These are phyloP conservation scores for Diarsia dahlii DNA, from an alignment of 2,888 invertebrate species.

Conservation along the genomic window DNA sequence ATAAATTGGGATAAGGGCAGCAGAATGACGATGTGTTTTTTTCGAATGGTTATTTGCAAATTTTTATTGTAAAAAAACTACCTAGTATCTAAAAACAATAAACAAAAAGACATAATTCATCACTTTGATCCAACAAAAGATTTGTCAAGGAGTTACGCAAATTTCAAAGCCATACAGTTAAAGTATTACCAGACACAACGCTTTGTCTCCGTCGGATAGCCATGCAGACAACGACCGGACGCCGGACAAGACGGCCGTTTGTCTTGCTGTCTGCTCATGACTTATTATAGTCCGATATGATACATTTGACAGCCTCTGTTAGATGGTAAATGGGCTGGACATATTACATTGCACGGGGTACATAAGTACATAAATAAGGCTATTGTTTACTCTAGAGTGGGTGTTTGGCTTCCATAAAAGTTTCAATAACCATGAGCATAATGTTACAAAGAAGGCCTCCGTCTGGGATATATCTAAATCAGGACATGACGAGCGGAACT, in stretches of 20 bases:
- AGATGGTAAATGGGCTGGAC: constrained; percentile 23
- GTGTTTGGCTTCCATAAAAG: too few species aligned
- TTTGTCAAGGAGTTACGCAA: constrained; percentile 36
- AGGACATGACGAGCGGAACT: too few species aligned
- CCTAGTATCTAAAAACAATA: neutral
- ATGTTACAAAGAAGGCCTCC: too few species aligned
- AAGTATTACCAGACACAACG: constrained; percentile 62
- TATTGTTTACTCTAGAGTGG: too few species aligned
- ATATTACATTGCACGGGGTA: constrained; percentile 4
- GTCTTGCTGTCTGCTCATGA: constrained; percentile 64
- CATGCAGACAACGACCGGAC: constrained; percentile 50
- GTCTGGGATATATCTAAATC: too few species aligned
- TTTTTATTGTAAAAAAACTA: too few species aligned
- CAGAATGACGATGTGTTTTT: too few species aligned
- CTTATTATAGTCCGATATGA: constrained; percentile 58
- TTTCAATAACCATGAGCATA: too few species aligned
- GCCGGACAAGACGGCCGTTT: constrained; percentile 57
- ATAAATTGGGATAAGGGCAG: too few species aligned
- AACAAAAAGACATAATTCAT: constrained; percentile 39
- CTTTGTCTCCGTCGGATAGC: constrained; percentile 65
- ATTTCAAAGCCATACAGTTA: constrained; percentile 64
- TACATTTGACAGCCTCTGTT: constrained; percentile 56
- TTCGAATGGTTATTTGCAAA: too few species aligned
- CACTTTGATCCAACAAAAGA: constrained; percentile 32
- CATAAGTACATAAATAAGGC: too few species aligned